Evolutionary conservation across 2,113 vertebrate genomes (phyloP), one percentile per base, ranked within the genome.

Genomic region (Siniperca chuatsi): DNA sequence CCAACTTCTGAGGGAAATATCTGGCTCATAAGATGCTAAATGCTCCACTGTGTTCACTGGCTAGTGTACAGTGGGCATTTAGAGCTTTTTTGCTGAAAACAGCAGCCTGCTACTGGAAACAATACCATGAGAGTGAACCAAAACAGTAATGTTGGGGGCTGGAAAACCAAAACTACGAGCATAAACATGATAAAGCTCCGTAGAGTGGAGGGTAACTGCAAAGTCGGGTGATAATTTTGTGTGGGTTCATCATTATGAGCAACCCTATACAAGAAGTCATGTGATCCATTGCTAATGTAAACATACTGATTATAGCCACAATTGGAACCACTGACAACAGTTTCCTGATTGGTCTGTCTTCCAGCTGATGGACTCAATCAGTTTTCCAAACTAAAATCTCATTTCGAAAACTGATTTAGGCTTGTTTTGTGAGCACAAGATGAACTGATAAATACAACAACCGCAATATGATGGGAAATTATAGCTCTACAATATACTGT

Each of bases 311-410:
- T 50, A 64, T 46, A 29, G 15, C 55, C 10, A 2, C 0, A 29
- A 25, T 4, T 25, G 10, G 21, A 25, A 66, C 4, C 21, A 23
- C 4, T 64, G 18, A 21, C 2, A n/a, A 11, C 74, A 58, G 29
- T 65, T 84, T 78, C 29, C 40, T 73, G 16, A 64, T 64, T 57
- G 35, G 25, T 54, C 65, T 50, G 35, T 44, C 4, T 46, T 80
- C 0, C 46, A 60, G 35, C 21, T 33, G 67, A 15, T 50, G 23
- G 8, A 4, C 44, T 46, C 42, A 74, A 4, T 44, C 9, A 50
- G 4, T 25, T 50, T 57, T 50, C 71, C 4, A 40, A 20, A 60
- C 42, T 12, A 20, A 25, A 68, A 75, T 18, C 11, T 21, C 1
- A 20, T 58, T 48, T 23, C 6, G 2, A 69, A 69, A 60, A n/a